Conservation (phyloP, 2,888 invertebrate genomes). For the Ormyrus pomaceus region DNA sequence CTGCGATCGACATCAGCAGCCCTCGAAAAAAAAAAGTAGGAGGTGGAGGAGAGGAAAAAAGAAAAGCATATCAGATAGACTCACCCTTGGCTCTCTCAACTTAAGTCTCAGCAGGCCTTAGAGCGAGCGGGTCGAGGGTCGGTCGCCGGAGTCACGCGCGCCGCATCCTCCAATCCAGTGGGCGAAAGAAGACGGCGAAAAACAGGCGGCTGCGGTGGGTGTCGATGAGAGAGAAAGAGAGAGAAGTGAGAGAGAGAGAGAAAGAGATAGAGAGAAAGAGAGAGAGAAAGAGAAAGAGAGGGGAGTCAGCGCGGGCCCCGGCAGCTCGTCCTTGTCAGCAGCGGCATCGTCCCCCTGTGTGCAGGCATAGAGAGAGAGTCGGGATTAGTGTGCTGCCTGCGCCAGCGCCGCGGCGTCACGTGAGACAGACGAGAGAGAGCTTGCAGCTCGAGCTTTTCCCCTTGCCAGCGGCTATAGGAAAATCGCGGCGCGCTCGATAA, state of each 20-base stretch:
- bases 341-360: neutral
- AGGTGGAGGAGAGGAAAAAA: too few relatives aligned
- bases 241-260: neutral
- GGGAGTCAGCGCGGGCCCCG: neutral
- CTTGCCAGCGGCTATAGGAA: neutral
- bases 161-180: neutral
- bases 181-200: too few relatives aligned
- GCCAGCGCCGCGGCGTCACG: neutral
- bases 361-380: neutral
- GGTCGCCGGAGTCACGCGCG: neutral
- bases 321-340: constrained; percentile 1
- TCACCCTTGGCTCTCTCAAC: constrained; percentile 38
- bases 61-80: constrained; percentile 2
- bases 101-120: neutral
- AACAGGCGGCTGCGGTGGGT: too few relatives aligned
- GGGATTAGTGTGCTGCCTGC: too few relatives aligned
- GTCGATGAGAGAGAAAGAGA: neutral
- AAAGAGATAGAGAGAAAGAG: too few relatives aligned
- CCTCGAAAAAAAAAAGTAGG: neutral
- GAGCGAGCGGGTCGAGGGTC: neutral
- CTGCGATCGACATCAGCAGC: constrained; percentile 5
- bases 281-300: neutral
- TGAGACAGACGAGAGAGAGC: neutral
- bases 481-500: neutral
- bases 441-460: neutral